A percentile compares a stretch with the other conserved stretches of the same genome.
Conservation (phyloP, 2,888 invertebrate species). For the Yponomeuta cagnagella region DNA sequence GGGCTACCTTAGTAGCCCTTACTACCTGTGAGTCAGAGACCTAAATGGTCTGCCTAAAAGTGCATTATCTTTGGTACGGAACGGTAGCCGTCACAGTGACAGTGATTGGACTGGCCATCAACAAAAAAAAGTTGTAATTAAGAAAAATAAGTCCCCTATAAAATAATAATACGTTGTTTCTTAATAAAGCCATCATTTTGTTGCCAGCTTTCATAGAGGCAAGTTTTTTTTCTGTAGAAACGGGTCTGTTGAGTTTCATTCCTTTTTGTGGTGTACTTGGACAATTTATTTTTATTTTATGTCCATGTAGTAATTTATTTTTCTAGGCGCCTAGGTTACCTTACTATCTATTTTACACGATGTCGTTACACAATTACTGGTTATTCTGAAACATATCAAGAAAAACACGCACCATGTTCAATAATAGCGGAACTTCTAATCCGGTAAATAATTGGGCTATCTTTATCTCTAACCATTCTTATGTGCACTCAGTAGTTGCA, state of each 20-base stretch:
- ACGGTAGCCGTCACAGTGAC: constrained; percentile 14
- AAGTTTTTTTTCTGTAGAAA: constrained; percentile 1
- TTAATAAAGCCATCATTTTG: constrained; percentile 12
- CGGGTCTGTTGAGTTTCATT: constrained; percentile 3
- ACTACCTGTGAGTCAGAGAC: neutral
- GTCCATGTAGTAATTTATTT: neutral
- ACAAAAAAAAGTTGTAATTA: constrained; percentile 11
- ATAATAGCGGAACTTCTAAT: no score
- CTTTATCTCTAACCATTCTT: neutral
- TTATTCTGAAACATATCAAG: no score
- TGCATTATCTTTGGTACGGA: neutral
- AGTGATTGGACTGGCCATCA: constrained; percentile 11
- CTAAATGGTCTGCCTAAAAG: neutral
- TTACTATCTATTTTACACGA: neutral
- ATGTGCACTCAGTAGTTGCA: neutral
- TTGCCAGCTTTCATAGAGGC: constrained; percentile 5
- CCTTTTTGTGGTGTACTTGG: neutral
- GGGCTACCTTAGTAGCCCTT: neutral
- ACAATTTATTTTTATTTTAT: neutral
- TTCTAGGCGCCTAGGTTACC: neutral
- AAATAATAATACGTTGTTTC: constrained; percentile 8
- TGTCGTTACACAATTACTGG: no score
- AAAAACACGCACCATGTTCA: no score
- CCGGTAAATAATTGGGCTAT: no score
- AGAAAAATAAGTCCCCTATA: constrained; percentile 2